Base-by-base conservation (phyloP, 2,797 vertebrate genomes). In the Lycodopsis pacificus region DNA sequence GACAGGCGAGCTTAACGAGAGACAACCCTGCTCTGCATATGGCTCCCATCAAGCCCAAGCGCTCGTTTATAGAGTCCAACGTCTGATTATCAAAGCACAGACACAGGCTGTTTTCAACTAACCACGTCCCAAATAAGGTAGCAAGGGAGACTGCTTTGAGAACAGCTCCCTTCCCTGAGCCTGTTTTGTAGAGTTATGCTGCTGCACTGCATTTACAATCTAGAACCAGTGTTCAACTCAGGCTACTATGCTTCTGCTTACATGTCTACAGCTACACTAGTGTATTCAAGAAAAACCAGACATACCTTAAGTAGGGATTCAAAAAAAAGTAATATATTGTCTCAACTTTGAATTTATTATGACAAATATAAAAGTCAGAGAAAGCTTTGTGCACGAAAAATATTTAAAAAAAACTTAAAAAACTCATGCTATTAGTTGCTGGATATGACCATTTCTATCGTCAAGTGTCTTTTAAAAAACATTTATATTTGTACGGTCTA, bases 31-130 rank as follows among this genome's bases (percentile, higher is more conserved):
- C 94, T 58, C 93, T 96, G 80, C 96, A 96, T 0, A 87, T 95
- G 86, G 88, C 95, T 9, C 89, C 96, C 14, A 93, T 97, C 38
- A 99, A 99, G 94, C 97, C 98, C 95, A 99, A 99, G 91, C 97
- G 96, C 74, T 98, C 97, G 0, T 99, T 99, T 93, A 97, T 99
- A 79, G 98, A 99, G 89, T 99, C 98, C 4, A 99, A 99, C 2
- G 98, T 99, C 46, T 99, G 92, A 94, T 82, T 20, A 59, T 86
- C 30, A 63, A 86, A 87, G 86, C 90, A 88, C 90, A 91, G 82
- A 66, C 42, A 49, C 70, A 73, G 76, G 85, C 80, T 66, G 78
- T 74, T 88, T 81, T 61, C 40, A 79, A 87, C 70, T 82, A 79
- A 80, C 72, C 32, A 34, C 68, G 82, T 77, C 79, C 73, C 85